Conservation (phyloP, 1,140 invertebrate genomes). For the Drusus annulatus region DNA sequence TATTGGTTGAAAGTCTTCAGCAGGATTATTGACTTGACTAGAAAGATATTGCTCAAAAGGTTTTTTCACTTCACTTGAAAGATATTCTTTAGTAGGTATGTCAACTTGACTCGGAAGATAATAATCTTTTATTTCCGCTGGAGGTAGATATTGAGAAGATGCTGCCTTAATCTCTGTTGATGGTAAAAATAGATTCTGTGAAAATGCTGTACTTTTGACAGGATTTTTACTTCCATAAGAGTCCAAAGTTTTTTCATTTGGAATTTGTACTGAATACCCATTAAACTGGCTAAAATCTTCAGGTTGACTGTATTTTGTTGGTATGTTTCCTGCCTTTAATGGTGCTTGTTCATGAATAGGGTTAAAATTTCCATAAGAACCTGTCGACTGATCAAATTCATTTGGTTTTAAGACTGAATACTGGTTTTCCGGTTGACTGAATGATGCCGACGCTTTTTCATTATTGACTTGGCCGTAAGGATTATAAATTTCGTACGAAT, state of each 20-base stretch:
- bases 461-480: neutral
- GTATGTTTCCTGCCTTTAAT: neutral
- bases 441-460: neutral
- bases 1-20: neutral
- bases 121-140: neutral
- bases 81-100: neutral
- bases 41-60: neutral
- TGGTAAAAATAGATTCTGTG: neutral
- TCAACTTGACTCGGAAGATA: neutral
- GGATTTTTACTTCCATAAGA: neutral
- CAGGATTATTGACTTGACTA: neutral
- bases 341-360: too few relatives aligned
- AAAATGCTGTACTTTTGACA: neutral
- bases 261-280: neutral
- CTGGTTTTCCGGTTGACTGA: too few relatives aligned
- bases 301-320: too few relatives aligned
- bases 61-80: neutral
- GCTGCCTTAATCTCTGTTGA: neutral
- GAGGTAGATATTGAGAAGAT: neutral
- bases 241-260: neutral
- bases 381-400: too few relatives aligned
- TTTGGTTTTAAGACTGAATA: too few relatives aligned
- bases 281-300: neutral
- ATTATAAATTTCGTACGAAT: too few relatives aligned
- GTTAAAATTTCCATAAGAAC: too few relatives aligned